Conservation (phyloP, 64 coral and sea anemone species). For the Montipora foliosa region DNA sequence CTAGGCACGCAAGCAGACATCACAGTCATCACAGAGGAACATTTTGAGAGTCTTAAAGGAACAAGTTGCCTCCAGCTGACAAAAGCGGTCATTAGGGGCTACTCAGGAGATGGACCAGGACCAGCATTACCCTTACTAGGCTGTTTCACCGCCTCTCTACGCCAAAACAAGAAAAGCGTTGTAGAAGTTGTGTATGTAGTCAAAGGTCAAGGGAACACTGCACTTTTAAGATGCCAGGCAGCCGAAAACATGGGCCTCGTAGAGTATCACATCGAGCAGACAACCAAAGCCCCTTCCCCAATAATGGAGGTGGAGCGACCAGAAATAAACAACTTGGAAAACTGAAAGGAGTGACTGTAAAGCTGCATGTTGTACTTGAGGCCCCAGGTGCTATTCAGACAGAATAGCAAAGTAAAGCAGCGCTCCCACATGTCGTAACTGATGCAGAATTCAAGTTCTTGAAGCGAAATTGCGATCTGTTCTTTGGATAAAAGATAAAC, state of each 20-base stretch:
- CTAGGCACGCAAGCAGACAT: conserved; percentile 79
- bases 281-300: neutral
- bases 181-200: conserved; percentile 54
- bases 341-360: neutral
- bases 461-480: too few species aligned
- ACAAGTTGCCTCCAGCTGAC: neutral
- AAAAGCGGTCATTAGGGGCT: conserved; percentile 4
- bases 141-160: conserved; percentile 5
- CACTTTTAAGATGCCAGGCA: conserved; percentile 32
- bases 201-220: conserved; percentile 15
- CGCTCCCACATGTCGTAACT: too few species aligned
- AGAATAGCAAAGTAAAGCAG: neutral
- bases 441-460: too few species aligned
- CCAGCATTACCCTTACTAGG: conserved; percentile 49
- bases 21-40: conserved; percentile 50
- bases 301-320: neutral
- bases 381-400: neutral
- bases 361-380: neutral
- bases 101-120: conserved; percentile 20
- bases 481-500: too few species aligned
- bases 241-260: conserved; percentile 40
- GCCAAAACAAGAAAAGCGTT: neutral
- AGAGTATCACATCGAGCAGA: conserved; percentile 43
- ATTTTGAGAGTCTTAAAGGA: neutral
- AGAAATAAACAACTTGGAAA: conserved; percentile 12